phyloP scores from a whole-genome alignment of 1,140 invertebrate species.

The Grapholita molesta region DNA sequence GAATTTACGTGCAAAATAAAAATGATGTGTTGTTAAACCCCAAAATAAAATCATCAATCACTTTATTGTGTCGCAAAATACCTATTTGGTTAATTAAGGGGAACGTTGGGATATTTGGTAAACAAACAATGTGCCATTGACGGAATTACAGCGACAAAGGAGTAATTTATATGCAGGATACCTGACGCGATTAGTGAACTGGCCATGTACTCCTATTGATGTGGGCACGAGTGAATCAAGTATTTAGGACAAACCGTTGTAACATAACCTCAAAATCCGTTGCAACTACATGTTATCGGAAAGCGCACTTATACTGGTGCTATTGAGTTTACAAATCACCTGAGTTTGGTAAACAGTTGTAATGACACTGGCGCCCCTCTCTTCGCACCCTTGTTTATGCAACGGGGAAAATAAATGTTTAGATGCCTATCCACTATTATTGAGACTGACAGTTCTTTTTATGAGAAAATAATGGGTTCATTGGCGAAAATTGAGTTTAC shows the following conservation, averaged over 20 bases:
- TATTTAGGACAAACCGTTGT: neutral
- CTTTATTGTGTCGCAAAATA: conserved; percentile 6
- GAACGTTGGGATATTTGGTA: conserved; percentile 9
- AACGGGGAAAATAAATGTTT: conserved; percentile 4
- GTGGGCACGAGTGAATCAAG: neutral
- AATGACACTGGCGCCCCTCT: neutral
- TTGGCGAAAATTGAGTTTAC: neutral
- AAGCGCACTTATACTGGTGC: neutral
- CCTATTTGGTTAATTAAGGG: conserved; percentile 7
- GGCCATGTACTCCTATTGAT: neutral
- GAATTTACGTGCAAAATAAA: neutral
- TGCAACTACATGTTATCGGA: neutral
- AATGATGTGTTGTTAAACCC: neutral
- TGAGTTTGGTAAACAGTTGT: neutral
- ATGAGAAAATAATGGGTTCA: conserved; percentile 7
- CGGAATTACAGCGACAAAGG: conserved; percentile 14
- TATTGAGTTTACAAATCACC: neutral
- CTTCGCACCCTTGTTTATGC: conserved; percentile 5
- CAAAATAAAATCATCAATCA: conserved; percentile 7
- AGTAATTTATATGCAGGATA: conserved; percentile 19
- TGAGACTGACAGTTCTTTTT: conserved; percentile 17
- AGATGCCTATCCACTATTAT: conserved; percentile 11
- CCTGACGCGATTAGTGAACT: conserved; percentile 18
- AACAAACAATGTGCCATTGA: conserved; percentile 15
- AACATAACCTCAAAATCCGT: neutral